A percentile compares a stretch with the other conserved stretches of the same genome.
Conservation (phyloP, 2,888 invertebrate species). For the Caenorhabditis uteleia region DNA sequence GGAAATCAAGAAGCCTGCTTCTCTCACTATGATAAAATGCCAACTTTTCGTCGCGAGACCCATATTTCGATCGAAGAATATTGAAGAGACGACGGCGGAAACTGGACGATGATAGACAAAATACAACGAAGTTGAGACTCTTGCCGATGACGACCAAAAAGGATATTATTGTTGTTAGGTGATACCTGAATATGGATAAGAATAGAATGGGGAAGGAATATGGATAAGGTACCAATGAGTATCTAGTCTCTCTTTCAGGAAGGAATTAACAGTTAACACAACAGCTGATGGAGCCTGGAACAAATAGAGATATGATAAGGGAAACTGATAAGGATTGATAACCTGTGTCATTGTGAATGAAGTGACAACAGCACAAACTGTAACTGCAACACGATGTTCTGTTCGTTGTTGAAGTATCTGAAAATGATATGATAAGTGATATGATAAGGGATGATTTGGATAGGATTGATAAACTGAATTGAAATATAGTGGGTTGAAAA, state of each 20-base stretch:
- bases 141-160: constrained; percentile 64
- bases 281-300: constrained; percentile 55
- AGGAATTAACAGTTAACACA: constrained; percentile 52
- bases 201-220: background rate
- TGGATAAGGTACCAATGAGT: constrained; percentile 14
- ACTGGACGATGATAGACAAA: constrained; percentile 56
- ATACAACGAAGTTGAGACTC: constrained; percentile 59
- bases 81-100: constrained; percentile 54
- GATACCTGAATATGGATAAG: constrained; percentile 23
- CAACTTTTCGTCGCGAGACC: constrained; percentile 38
- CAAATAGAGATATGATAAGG: background rate
- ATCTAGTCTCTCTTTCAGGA: constrained; percentile 20
- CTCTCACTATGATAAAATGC: background rate
- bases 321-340: background rate
- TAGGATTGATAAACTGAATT: no score
- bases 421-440: background rate
- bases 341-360: constrained; percentile 64
- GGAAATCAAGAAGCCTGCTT: background rate
- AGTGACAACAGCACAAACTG: constrained; percentile 62
- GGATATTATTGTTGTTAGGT: constrained; percentile 40
- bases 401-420: constrained; percentile 53
- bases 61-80: constrained; percentile 41
- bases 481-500: constrained; percentile 1
- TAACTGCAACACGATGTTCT: constrained; percentile 62
- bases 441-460: background rate